Percentiles rank a stretch among this genome's conserved stretches.
Evolutionary conservation across 2,797 vertebrate genomes (phyloP).

Genomic region (Menidia menidia): DNA sequence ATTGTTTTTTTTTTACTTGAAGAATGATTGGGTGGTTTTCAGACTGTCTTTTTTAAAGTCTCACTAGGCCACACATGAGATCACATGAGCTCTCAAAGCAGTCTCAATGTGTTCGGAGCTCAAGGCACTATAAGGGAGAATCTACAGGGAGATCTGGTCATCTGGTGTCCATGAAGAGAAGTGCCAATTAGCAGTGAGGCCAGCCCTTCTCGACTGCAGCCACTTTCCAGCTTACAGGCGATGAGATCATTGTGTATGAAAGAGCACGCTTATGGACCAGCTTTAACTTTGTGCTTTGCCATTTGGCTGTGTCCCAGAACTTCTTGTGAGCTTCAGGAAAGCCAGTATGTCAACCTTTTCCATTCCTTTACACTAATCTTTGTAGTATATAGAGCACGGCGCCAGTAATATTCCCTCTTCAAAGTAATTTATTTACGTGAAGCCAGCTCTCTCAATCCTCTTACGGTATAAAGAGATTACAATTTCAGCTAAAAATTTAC

Average conservation of each 20-base stretch:
- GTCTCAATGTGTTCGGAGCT: slow-evolving; percentile 31
- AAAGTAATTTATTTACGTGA: slow-evolving; percentile 68
- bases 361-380: slow-evolving; percentile 48
- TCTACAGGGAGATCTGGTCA: slow-evolving; percentile 43
- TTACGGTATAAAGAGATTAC: slow-evolving; percentile 70
- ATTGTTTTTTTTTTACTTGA: too few relatives aligned
- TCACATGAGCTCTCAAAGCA: slow-evolving; percentile 27
- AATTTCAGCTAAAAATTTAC: slow-evolving; percentile 64
- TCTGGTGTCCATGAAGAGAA: slow-evolving; percentile 33
- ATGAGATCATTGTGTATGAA: slow-evolving; percentile 20
- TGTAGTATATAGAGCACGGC: slow-evolving; percentile 45
- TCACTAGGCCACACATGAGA: neutral
- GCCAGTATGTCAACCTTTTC: slow-evolving; percentile 42
- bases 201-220: slow-evolving; percentile 24
- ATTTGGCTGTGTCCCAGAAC: slow-evolving; percentile 22
- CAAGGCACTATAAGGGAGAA: slow-evolving; percentile 26
- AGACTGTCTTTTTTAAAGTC: too few relatives aligned
- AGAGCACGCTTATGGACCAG: slow-evolving; percentile 7
- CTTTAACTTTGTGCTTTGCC: slow-evolving; percentile 10
- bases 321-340: slow-evolving; percentile 36
- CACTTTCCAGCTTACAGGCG: slow-evolving; percentile 45
- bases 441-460: slow-evolving; percentile 59
- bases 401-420: slow-evolving; percentile 47
- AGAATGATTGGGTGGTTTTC: too few relatives aligned
- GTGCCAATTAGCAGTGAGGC: slow-evolving; percentile 57